Evolutionary conservation across 2,888 invertebrate genomes (phyloP).

Genomic region (Ormia ochracea): DNA sequence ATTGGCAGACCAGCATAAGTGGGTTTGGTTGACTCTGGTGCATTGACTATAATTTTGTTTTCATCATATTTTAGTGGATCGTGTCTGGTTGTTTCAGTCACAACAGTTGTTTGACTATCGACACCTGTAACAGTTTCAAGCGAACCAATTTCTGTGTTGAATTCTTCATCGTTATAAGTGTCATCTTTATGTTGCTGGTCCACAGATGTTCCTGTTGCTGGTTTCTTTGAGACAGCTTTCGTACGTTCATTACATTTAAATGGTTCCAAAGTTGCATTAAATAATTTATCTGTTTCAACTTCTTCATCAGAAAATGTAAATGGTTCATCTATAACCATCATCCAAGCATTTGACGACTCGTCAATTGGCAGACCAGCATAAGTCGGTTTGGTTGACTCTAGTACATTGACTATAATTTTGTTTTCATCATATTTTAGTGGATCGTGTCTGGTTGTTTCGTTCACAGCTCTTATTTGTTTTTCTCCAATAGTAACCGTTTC

Average conservation of each 20-base stretch:
- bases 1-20: slow-evolving; percentile 68
- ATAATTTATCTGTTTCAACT: slow-evolving; percentile 36
- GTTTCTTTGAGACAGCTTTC: background rate
- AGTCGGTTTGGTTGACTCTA: slow-evolving; percentile 47
- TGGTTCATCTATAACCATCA: slow-evolving; percentile 74
- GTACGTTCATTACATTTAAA: background rate
- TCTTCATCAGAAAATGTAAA: slow-evolving; percentile 74
- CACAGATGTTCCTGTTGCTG: background rate
- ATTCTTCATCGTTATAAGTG: too few relatives aligned
- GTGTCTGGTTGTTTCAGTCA: too few relatives aligned
- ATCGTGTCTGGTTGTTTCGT: background rate
- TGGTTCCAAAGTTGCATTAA: background rate
- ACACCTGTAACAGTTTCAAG: too few relatives aligned
- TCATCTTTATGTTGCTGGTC: background rate
- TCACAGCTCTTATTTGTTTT: background rate
- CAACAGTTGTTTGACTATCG: too few relatives aligned
- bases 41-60: too few relatives aligned
- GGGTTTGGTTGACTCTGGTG: slow-evolving; percentile 57
- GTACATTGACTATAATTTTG: background rate
- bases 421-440: background rate
- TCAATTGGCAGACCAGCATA: slow-evolving; percentile 70
- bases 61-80: too few relatives aligned
- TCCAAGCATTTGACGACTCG: slow-evolving; percentile 65
- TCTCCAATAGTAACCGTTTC: background rate
- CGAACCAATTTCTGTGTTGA: too few relatives aligned